Evolutionary conservation across 2,797 vertebrate species (phyloP), one percentile per base, ranked within the genome.

Genomic region (Peromyscus attwateri): DNA sequence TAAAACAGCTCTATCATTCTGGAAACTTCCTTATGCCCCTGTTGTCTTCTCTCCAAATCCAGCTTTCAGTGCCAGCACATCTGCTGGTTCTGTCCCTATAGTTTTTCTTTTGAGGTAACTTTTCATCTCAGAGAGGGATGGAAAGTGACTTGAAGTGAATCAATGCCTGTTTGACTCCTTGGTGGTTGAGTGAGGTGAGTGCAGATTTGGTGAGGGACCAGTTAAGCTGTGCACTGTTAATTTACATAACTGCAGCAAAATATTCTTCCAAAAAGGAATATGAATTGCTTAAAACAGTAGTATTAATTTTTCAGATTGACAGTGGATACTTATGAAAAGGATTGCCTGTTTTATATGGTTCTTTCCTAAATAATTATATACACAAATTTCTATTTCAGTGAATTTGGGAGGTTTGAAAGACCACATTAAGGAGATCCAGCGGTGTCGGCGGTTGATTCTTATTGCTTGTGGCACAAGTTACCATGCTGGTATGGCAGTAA

Each of bases 381-480:
- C n/a, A 55, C 66, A 92, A 64, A 96, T 40, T 93, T 97, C 93
- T 93, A 90, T 97, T 97, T 12, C 98, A 99, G 99, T 99, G 95
- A 99, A 98, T 46, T 98, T 99, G 21, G 99, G 99, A 2, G 99
- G 99, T 95, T 97, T 99, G 97, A 99, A 99, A 98, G 99, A 99
- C 98, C 99, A 99, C 98, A 99, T 99, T 93, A 99, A 99, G 98
- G 99, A 99, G 99, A 99, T 99, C 97, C 99, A 99, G 98, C 98
- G 99, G 97, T 99, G 99, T 97, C 99, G 99, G 9, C 98, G 99
- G 34, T 98, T 99, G 71, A 99, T 99, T 98, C 99, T 99, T 34
- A 99, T 99, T 88, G 99, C 99, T 23, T 99, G 99, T 68, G 99
- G 99, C 95, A 99, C 99, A 2, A 99, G 99, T 97, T 99, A 99